These are phyloP conservation scores for Semotilus atromaculatus DNA, from an alignment of 2,797 vertebrate species.

Conservation along the genomic window DNA sequence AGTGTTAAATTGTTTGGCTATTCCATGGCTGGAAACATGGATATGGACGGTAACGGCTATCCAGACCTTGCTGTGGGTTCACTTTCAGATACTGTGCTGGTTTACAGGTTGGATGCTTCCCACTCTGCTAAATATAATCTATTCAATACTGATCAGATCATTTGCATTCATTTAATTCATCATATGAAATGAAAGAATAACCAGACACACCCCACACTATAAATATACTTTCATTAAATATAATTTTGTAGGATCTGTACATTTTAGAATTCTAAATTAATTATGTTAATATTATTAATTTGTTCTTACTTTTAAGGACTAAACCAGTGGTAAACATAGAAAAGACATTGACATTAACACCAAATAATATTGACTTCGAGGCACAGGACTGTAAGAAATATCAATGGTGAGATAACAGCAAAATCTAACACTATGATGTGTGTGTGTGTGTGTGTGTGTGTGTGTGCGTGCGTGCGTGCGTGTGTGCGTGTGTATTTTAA, in stretches of 20 bases:
- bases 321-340: conserved; percentile 86
- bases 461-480: no score
- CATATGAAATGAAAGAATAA: not conserved
- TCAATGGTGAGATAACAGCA: conserved; percentile 66
- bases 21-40: conserved; percentile 91
- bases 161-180: not conserved
- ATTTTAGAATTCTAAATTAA: not conserved
- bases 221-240: not conserved
- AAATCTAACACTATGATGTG: no score
- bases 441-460: no score
- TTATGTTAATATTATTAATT: not conserved
- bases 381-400: conserved; percentile 71
- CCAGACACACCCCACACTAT: not conserved
- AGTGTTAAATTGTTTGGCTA: conserved; percentile 84
- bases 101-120: conserved; percentile 82
- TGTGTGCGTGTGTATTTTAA: no score
- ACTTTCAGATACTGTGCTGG: conserved; percentile 85
- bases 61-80: conserved; percentile 92
- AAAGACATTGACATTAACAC: conserved; percentile 78
- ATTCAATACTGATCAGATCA: not conserved
- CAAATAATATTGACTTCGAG: conserved; percentile 81
- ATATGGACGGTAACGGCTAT: conserved; percentile 89
- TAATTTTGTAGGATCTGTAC: not conserved
- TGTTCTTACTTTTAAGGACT: conserved; percentile 73
- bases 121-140: not conserved